Conservation (phyloP, 37 sponge, comb jelly and placozoan genomes). For the Corticium candelabrum region DNA sequence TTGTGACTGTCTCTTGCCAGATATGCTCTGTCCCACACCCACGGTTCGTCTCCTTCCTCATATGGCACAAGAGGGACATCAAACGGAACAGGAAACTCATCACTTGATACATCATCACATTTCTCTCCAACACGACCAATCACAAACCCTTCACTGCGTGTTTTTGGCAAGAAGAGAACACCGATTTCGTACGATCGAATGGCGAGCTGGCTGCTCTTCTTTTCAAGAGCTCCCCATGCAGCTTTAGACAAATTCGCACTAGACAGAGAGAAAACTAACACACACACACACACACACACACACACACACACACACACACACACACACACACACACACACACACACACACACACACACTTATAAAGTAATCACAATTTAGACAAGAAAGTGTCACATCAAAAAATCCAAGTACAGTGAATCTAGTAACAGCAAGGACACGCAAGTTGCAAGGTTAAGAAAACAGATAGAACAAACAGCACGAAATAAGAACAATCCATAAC, state of each 20-base stretch:
- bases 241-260: conserved; percentile 95
- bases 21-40: conserved; percentile 57
- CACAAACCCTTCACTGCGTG: neutral
- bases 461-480: too few species aligned
- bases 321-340: conserved; percentile 10
- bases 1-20: conserved; percentile 38
- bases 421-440: too few species aligned
- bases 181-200: conserved; percentile 84
- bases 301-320: neutral
- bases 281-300: too few species aligned
- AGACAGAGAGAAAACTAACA: neutral
- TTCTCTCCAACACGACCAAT: neutral
- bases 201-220: conserved; percentile 62
- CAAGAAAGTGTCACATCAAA: neutral
- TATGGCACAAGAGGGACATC: conserved; percentile 21
- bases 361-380: neutral
- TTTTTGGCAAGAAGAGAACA: conserved; percentile 58
- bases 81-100: conserved; percentile 8
- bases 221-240: conserved; percentile 88
- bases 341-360: conserved; percentile 15
- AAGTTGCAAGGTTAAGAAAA: too few species aligned
- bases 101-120: neutral
- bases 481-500: too few species aligned
- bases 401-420: too few species aligned
- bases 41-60: conserved; percentile 36